Percentiles rank a stretch among this genome's conserved stretches.
Evolutionary conservation across 2,797 vertebrate species (phyloP).

Genomic region (Cyclura pinguis): DNA sequence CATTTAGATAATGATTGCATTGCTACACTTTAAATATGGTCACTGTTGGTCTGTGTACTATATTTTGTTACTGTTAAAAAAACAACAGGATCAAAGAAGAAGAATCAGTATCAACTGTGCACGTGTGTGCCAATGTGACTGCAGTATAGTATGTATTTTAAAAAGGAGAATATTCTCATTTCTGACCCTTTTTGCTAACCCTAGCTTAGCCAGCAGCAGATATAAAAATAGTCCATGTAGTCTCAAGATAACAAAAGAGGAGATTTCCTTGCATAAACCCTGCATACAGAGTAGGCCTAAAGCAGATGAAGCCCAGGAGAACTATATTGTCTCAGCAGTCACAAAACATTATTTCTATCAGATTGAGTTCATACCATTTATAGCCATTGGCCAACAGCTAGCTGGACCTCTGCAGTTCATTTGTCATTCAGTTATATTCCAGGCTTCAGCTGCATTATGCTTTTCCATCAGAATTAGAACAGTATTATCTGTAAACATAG

Average conservation of each 20-base stretch:
- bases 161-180: not conserved
- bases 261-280: slow-evolving; percentile 44
- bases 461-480: slow-evolving; percentile 45
- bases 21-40: not conserved
- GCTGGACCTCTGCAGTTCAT: slow-evolving; percentile 21
- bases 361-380: slow-evolving; percentile 35
- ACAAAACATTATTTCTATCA: slow-evolving; percentile 46
- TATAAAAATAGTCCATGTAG: slow-evolving; percentile 8
- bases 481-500: slow-evolving; percentile 39
- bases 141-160: not conserved
- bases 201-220: not conserved
- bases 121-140: not conserved
- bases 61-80: not conserved
- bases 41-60: not conserved
- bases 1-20: not conserved
- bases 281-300: slow-evolving; percentile 12
- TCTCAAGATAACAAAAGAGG: slow-evolving; percentile 23
- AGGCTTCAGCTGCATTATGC: slow-evolving; percentile 18
- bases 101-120: not conserved
- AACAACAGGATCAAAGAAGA: not conserved
- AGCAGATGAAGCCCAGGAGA: slow-evolving; percentile 24
- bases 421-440: slow-evolving; percentile 28
- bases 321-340: slow-evolving; percentile 33
- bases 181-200: not conserved
- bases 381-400: slow-evolving; percentile 38